Evolutionary conservation across 2,113 vertebrate species (phyloP), one percentile per base, ranked within the genome.

Genomic region (Hippolais icterina): DNA sequence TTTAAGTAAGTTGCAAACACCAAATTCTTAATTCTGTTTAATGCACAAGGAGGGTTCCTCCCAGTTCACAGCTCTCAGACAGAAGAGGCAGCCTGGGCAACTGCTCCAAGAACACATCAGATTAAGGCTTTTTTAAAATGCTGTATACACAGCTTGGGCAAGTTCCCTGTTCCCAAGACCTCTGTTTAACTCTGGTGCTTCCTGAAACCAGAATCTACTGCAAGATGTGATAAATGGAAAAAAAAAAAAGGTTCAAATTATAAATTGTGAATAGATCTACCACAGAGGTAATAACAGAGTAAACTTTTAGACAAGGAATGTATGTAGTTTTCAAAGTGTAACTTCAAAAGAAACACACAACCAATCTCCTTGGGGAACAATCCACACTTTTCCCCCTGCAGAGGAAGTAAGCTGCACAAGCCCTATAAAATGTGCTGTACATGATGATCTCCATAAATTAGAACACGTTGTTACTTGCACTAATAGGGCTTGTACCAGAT

Each of bases 401-500:
- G 85, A 83, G 42, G 61, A 69, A 72, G 52, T 0, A 37, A 76
- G 76, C 82, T 80, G 83, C 71, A 87, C 66, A 57, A 94, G 72
- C 76, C 80, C 52, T 49, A 60, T n/a, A 88, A 88, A 93, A 90
- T 19, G 17, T 11, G 24, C 52, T 85, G 31, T 16, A 63, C 75
- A 37, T 3, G 19, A 94, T 65, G 77, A 93, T 91, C 93, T 83
- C 81, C 90, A 59, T 90, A 83, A 94, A 92, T 76, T 31, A 77
- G 66, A 96, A 88, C 95, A 90, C 15, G 96, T 64, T 72, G 90
- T 49, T 95, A 94, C 94, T 95, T 86, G 95, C 94, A 95, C 75
- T 86, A 94, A 93, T 2, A 93, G 94, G 94, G 92, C 94, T 96
- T 94, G 94, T 74, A 95, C 92, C 95, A 97, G 93, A 95, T 96